phyloP scores from a whole-genome alignment of 2,888 invertebrate genomes.

The Tetragnatha montana region DNA sequence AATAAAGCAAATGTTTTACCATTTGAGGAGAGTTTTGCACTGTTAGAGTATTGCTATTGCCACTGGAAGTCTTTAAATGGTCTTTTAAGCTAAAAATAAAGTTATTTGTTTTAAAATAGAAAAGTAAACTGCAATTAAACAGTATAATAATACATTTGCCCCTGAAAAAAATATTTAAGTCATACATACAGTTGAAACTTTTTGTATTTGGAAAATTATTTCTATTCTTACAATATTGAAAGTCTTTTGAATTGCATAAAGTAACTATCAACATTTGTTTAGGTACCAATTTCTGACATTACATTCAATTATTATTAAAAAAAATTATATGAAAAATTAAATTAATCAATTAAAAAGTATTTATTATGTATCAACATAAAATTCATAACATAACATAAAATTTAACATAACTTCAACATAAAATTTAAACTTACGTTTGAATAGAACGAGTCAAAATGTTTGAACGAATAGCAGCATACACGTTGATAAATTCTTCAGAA shows the following conservation, averaged over 20 bases:
- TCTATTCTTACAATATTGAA: no score
- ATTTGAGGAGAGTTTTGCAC: constrained; percentile 75
- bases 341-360: constrained; percentile 11
- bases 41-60: constrained; percentile 73
- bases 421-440: constrained; percentile 74
- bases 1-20: constrained; percentile 72
- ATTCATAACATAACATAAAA: no score
- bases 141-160: no score
- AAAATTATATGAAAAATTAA: constrained; percentile 46
- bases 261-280: neutral
- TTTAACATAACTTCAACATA: neutral
- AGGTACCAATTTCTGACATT: neutral
- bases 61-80: constrained; percentile 76
- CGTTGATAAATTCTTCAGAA: constrained; percentile 84
- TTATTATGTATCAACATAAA: no score
- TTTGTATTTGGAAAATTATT: no score
- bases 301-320: neutral
- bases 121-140: no score
- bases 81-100: constrained; percentile 74
- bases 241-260: no score
- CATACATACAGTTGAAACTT: no score
- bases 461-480: constrained; percentile 77
- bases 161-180: no score
- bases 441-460: constrained; percentile 75
- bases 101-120: no score